Base-by-base conservation (phyloP, 1,140 invertebrate genomes). In the Rhopalosiphum maidis region DNA sequence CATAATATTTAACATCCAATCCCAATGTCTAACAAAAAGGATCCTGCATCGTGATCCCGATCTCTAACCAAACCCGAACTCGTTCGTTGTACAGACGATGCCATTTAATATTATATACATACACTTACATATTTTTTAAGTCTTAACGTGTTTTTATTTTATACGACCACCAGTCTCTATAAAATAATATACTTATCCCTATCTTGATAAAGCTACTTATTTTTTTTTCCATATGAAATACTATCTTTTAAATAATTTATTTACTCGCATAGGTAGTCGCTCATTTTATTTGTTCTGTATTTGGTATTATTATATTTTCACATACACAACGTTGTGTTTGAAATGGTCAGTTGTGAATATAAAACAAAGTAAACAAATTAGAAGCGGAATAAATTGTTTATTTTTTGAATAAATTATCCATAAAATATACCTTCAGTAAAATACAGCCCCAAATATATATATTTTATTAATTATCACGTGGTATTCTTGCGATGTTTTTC, bases 391-490 rank as follows among this genome's bases (percentile, higher is more conserved):
- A 68, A 68, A 68, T 68, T n/a, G 60, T 68, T 68, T 68, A 11
- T 68, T 30, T 68, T n/a, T 68, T 68, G 60, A 68, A 68, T 68
- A 68, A 68, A 68, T 68, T 68, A 68, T 68, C 60, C 30, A 68
- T 68, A n/a, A 68, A 68, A 68, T 60, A 68, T 68, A 68, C 60
- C 30, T 68, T 68, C 60, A 68, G 60, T 68, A 68, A 68, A 68
- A 68, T 68, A n/a, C 60, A 68, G 30, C 60, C 60, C 60, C 4
- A n/a, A 68, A 68, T n/a, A 68, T 15, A 30, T 68, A 68, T n/a
- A 68, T 68, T n/a, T 68, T n/a, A 68, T 68, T 30, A 68, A 68
- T 68, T 68, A 30, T 68, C 30, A 68, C 60, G 11, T n/a, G 30
- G 30, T 68, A n/a, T 68, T 25, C 30, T n/a, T 68, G 25, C 15